phyloP scores from a whole-genome alignment of 1,140 invertebrate species.

The Yoshiicerus persimilis region DNA sequence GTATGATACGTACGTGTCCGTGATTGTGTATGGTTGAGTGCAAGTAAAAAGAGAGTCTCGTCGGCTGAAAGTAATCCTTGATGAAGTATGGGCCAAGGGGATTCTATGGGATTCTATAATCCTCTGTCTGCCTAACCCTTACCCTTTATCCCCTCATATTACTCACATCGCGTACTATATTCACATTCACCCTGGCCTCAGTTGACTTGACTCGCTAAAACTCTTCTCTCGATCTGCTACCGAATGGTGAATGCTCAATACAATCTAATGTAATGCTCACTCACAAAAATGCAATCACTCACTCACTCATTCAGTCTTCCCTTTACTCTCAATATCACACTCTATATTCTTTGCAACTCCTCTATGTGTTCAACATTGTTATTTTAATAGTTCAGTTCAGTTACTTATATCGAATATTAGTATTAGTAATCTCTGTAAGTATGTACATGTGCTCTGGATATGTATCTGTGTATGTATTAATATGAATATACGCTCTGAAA shows the following conservation, averaged over 20 bases:
- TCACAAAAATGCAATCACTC: background rate
- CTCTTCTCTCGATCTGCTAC: background rate
- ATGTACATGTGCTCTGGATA: background rate
- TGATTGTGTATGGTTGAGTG: slow-evolving; percentile 42
- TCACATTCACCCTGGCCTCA: background rate
- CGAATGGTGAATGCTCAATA: background rate
- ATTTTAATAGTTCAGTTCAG: background rate
- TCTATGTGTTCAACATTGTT: background rate
- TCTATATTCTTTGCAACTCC: background rate
- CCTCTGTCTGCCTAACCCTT: slow-evolving; percentile 39
- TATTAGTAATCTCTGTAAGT: background rate
- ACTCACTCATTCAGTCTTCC: background rate
- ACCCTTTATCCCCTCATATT: slow-evolving; percentile 42
- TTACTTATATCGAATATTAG: background rate
- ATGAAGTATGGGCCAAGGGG: slow-evolving; percentile 43
- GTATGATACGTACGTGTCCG: slow-evolving; percentile 16
- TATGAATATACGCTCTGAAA: background rate
- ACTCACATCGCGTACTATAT: slow-evolving; percentile 1
- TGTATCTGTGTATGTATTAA: background rate
- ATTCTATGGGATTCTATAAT: slow-evolving; percentile 30
- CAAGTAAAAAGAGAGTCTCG: slow-evolving; percentile 39
- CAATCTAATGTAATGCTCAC: background rate
- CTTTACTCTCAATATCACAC: slow-evolving; percentile 13
- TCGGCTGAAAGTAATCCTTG: slow-evolving; percentile 40
- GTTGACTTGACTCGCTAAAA: background rate